Percentiles rank a stretch among this genome's conserved stretches.
phyloP scores from a whole-genome alignment of 2,113 vertebrate genomes.

The Chaetura pelagica region DNA sequence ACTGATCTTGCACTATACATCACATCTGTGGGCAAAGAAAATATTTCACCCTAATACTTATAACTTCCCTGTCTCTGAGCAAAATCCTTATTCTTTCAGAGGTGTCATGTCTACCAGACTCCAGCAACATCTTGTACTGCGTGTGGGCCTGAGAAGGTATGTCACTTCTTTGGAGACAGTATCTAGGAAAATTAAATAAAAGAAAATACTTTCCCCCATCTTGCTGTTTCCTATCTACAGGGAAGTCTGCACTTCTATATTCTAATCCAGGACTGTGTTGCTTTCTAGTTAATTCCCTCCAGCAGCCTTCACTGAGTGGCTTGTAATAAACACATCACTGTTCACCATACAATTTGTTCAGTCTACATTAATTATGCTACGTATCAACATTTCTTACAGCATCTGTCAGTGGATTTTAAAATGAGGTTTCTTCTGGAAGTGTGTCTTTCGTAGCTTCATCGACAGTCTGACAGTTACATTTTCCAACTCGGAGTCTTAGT shows the following conservation, averaged over 20 bases:
- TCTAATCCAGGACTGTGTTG: not conserved
- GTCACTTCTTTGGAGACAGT: not conserved
- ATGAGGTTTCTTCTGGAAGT: not conserved
- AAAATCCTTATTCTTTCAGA: not conserved
- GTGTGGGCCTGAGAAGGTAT: not conserved
- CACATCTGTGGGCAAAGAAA: not conserved
- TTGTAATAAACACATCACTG: not conserved
- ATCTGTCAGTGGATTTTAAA: not conserved
- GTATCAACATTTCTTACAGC: not conserved
- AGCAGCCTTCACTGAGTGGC: not conserved
- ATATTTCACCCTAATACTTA: not conserved
- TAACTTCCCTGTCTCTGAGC: not conserved
- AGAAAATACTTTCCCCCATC: not conserved
- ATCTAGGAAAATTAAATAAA: not conserved
- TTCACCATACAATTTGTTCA: not conserved
- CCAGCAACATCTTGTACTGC: not conserved
- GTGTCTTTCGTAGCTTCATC: not conserved
- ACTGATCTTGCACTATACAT: not conserved
- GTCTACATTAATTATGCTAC: not conserved
- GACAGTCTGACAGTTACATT: not conserved
- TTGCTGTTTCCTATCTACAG: not conserved
- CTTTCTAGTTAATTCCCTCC: not conserved
- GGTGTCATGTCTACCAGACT: not conserved
- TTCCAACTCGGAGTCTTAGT: not conserved
- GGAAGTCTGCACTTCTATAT: not conserved